Evolutionary conservation across 1,140 invertebrate species (phyloP).

Genomic region (Lepidurus couesii): DNA sequence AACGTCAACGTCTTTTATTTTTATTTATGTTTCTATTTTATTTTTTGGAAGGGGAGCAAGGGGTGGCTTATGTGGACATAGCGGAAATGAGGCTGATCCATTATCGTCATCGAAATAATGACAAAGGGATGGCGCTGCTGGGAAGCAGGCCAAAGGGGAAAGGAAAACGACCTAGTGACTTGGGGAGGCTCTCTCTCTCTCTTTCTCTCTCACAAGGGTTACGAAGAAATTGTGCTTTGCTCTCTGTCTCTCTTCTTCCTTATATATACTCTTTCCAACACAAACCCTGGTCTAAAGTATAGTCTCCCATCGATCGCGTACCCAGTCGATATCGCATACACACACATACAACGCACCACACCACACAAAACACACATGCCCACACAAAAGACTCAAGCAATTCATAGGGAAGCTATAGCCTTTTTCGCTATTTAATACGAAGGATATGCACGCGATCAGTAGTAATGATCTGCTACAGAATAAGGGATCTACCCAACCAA

Average conservation of each 20-base stretch:
- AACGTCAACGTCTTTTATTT: background rate
- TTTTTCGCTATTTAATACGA: background rate
- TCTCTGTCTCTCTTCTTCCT: background rate
- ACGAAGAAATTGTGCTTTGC: background rate
- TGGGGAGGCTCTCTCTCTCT: background rate
- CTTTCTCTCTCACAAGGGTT: background rate
- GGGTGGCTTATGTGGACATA: conserved; percentile 18
- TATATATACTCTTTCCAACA: background rate
- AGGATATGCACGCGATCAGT: conserved; percentile 2
- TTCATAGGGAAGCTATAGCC: background rate
- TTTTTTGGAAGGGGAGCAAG: background rate
- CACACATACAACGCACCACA: background rate
- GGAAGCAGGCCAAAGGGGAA: background rate
- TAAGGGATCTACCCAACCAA: conserved; percentile 9
- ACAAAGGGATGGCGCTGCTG: conserved; percentile 17
- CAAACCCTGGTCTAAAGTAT: background rate
- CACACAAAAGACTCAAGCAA: background rate
- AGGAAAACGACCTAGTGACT: background rate
- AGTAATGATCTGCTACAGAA: background rate
- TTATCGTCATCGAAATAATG: conserved; percentile 16
- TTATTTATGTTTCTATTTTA: background rate
- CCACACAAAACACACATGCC: background rate
- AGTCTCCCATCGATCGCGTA: background rate
- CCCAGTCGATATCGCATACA: background rate
- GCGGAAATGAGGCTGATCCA: conserved; percentile 17